These are phyloP conservation scores for Exaiptasia diaphana DNA, from an alignment of 64 coral and sea anemone species.

Conservation along the genomic window DNA sequence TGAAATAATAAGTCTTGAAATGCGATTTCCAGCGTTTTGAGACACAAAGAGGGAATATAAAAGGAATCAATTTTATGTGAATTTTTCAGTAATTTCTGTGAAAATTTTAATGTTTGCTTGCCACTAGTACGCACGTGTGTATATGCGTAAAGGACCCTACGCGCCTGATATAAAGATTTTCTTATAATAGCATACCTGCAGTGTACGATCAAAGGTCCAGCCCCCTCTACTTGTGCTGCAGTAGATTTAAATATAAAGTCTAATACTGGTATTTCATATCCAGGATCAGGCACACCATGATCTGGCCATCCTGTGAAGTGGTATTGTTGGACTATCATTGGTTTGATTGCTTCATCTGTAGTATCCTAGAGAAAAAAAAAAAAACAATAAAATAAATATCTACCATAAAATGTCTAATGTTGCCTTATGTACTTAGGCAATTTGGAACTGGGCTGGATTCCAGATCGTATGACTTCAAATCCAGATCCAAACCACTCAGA, in stretches of 20 bases:
- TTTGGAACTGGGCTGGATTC: background rate
- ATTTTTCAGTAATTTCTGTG: no score
- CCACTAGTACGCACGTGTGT: no score
- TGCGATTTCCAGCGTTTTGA: no score
- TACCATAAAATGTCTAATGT: background rate
- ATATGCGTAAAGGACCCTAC: no score
- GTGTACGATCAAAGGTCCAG: constrained; percentile 91
- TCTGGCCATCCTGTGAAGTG: constrained; percentile 93
- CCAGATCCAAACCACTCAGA: no score
- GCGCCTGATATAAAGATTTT: no score
- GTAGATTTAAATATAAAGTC: constrained; percentile 79
- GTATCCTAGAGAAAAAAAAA: constrained; percentile 49
- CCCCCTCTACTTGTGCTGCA: constrained; percentile 46
- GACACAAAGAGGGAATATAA: no score
- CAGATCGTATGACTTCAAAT: no score
- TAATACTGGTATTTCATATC: constrained; percentile 60
- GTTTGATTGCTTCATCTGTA: constrained; percentile 72
- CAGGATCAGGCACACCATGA: constrained; percentile 83
- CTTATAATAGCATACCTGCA: constrained; percentile 62
- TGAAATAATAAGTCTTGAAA: no score
- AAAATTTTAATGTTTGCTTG: no score
- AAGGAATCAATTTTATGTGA: no score
- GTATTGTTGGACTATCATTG: constrained; percentile 77
- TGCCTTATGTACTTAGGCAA: no score
- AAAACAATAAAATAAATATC: background rate